Percentiles rank a stretch among this genome's conserved stretches.
Conservation (phyloP, 2,797 vertebrate genomes). For the Peromyscus aztecus region DNA sequence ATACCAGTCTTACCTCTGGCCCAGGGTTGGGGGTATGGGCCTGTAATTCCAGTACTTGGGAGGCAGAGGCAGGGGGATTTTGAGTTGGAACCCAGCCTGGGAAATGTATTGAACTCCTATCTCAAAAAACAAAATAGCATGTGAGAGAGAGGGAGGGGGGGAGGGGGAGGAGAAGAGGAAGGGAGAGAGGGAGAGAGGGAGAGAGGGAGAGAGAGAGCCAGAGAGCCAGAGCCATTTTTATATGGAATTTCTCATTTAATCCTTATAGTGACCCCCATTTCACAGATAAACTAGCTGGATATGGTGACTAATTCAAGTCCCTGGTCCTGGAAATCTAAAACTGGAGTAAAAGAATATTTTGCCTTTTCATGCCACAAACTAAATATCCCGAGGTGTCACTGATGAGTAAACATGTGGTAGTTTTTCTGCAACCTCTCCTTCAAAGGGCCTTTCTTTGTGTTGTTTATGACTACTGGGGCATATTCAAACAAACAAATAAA, state of each 20-base stretch:
- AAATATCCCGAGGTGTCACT: neutral
- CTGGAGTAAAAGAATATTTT: constrained; percentile 15
- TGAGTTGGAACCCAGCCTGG: neutral
- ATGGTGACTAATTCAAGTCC: constrained; percentile 21
- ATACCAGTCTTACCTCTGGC: neutral
- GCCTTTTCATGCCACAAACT: neutral
- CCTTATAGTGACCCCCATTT: neutral
- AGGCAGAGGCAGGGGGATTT: neutral
- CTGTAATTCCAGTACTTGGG: neutral
- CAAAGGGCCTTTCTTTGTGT: neutral
- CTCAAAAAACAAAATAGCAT: neutral
- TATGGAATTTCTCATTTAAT: neutral
- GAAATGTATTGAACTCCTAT: neutral
- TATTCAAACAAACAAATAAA: constrained; percentile 37
- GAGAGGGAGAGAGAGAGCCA: too few species aligned
- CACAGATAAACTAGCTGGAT: neutral
- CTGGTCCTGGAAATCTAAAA: neutral
- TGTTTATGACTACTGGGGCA: neutral
- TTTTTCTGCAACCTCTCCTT: constrained; percentile 44
- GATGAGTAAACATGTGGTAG: neutral
- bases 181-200: neutral
- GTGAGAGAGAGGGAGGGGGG: accelerated
- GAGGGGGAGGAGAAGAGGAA: accelerated
- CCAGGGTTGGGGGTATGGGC: too few species aligned
- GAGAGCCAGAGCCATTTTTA: neutral